Percentiles rank a stretch among this genome's conserved stretches.
Evolutionary conservation across 2,888 invertebrate genomes (phyloP).

Genomic region (Celastrina argiolus): DNA sequence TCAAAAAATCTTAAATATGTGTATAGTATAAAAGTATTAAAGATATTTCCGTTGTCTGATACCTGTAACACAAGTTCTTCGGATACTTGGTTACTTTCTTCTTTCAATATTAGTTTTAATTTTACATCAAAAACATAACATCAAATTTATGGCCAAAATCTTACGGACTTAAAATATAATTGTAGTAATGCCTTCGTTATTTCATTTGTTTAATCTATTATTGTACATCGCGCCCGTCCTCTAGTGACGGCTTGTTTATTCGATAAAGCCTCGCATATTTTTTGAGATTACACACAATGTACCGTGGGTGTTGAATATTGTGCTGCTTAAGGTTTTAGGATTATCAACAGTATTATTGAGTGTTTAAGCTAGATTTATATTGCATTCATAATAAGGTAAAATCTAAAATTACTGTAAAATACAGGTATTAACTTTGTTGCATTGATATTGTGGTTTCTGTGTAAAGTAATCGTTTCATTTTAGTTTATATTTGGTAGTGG

Average conservation of each 20-base stretch:
- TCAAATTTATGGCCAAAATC: too few relatives aligned
- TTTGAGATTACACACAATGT: constrained; percentile 31
- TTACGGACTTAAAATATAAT: not conserved
- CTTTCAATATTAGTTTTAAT: too few relatives aligned
- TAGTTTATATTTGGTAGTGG: too few relatives aligned
- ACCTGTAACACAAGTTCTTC: too few relatives aligned
- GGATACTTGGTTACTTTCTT: too few relatives aligned
- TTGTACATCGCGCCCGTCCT: not conserved
- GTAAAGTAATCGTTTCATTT: too few relatives aligned
- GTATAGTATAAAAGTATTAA: too few relatives aligned
- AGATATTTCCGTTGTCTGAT: too few relatives aligned
- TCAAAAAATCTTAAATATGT: too few relatives aligned
- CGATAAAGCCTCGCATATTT: constrained; percentile 44
- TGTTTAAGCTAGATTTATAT: constrained; percentile 23
- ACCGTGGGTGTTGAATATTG: constrained; percentile 28
- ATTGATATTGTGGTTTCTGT: too few relatives aligned
- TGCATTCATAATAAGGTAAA: constrained; percentile 22
- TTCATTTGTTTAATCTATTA: constrained; percentile 5
- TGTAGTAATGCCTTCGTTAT: not conserved
- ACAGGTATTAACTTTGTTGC: too few relatives aligned
- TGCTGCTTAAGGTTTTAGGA: constrained; percentile 27
- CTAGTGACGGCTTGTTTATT: constrained; percentile 45
- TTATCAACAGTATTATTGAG: constrained; percentile 26
- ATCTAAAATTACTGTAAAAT: not conserved
- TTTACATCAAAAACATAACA: too few relatives aligned